Conservation (phyloP, 2,888 invertebrate genomes). For the Agriopis aurantiaria region DNA sequence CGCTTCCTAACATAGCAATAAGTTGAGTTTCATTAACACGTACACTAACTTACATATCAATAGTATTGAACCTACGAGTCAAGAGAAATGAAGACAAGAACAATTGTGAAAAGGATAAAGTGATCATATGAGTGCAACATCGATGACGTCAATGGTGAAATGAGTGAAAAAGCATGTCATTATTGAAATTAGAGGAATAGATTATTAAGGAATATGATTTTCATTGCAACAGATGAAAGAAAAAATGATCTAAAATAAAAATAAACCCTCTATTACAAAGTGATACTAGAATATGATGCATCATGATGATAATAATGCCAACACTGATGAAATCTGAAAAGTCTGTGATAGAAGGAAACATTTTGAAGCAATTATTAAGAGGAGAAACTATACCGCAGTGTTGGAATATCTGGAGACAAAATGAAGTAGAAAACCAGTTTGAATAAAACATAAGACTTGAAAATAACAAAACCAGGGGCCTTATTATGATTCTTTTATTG, state of each 20-base stretch:
- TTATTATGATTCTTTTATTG: no score
- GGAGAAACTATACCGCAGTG: neutral
- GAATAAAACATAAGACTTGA: neutral
- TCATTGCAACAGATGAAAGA: neutral
- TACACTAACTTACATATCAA: slow-evolving; percentile 43
- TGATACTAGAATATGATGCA: no score
- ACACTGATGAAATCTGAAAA: no score
- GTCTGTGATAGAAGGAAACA: neutral
- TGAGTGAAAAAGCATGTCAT: neutral
- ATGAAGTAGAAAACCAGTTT: neutral
- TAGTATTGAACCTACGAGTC: slow-evolving; percentile 27
- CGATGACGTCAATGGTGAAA: neutral
- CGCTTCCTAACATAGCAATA: slow-evolving; percentile 58
- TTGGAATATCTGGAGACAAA: neutral
- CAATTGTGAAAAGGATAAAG: neutral
- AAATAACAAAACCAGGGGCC: slow-evolving; percentile 6
- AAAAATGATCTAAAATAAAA: neutral
- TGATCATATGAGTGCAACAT: neutral
- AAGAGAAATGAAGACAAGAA: slow-evolving; percentile 16
- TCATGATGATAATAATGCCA: no score
- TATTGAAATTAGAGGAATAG: neutral
- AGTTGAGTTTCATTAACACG: slow-evolving; percentile 55
- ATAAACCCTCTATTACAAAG: no score
- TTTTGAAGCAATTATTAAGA: neutral
- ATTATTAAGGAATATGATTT: neutral